Percentiles rank a stretch among this genome's conserved stretches.
Evolutionary conservation across 2,888 invertebrate species (phyloP).

Genomic region (Dryobotodes eremita): DNA sequence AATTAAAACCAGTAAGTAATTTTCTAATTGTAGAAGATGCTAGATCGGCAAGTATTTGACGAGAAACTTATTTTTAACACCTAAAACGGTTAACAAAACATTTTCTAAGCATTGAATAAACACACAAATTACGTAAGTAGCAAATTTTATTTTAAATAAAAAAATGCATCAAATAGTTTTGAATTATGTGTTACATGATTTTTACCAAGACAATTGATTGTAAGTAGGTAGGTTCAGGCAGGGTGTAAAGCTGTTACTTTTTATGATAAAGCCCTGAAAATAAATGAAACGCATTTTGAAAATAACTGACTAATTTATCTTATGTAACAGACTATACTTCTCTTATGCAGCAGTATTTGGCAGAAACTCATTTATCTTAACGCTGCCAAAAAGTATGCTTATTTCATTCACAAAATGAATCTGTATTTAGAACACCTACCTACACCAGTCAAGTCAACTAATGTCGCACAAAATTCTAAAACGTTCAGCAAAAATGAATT

Average conservation of each 20-base stretch:
- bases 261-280: not conserved
- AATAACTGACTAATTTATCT: not conserved
- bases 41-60: not conserved
- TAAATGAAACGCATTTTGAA: not conserved
- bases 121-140: not conserved
- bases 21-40: not conserved
- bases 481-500: not conserved
- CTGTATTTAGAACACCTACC: not conserved
- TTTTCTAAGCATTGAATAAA: not conserved
- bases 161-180: not conserved
- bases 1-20: not conserved
- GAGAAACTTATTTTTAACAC: not conserved
- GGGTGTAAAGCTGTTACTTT: not conserved
- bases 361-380: constrained; percentile 3
- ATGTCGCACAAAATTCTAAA: not conserved
- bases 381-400: constrained; percentile 23
- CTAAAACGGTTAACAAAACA: not conserved
- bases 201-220: not conserved
- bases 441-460: not conserved
- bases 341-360: not conserved
- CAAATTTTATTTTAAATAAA: not conserved
- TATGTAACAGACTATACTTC: not conserved
- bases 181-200: not conserved
- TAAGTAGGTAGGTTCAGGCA: too few relatives aligned
- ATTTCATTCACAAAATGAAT: constrained; percentile 28